phyloP scores from a whole-genome alignment of 2,888 invertebrate species.

The Sarcophaga carnaria region DNA sequence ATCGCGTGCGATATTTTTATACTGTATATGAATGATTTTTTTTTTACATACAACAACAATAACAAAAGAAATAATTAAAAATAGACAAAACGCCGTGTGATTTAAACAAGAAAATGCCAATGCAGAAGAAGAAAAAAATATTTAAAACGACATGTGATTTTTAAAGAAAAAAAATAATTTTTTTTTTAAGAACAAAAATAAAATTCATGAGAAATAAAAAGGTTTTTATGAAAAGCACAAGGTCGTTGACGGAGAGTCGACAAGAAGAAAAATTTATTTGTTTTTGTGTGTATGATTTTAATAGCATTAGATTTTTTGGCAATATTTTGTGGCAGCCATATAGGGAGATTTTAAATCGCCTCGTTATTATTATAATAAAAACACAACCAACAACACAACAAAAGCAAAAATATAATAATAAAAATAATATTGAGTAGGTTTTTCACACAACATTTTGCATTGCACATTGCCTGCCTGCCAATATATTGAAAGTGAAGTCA shows the following conservation, averaged over 20 bases:
- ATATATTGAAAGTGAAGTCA: conserved; percentile 57
- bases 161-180: conserved; percentile 26
- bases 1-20: conserved; percentile 79
- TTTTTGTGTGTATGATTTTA: background rate
- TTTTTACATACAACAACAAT: too few relatives aligned
- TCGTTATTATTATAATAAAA: conserved; percentile 46
- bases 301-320: conserved; percentile 54
- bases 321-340: conserved; percentile 57
- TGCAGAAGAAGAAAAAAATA: conserved; percentile 37
- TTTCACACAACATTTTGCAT: conserved; percentile 12
- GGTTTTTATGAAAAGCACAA: conserved; percentile 62
- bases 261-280: conserved; percentile 2
- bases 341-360: conserved; percentile 66
- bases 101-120: conserved; percentile 42
- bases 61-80: conserved; percentile 70
- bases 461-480: conserved; percentile 22
- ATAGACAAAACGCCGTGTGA: conserved; percentile 72
- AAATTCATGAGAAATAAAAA: conserved; percentile 26
- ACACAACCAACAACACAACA: background rate
- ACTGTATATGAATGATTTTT: conserved; percentile 51
- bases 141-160: conserved; percentile 62
- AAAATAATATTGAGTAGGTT: conserved; percentile 56
- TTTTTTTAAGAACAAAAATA: conserved; percentile 16
- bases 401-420: background rate
- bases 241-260: conserved; percentile 57